Base-by-base conservation (phyloP, 2,113 vertebrate species). In the Vidua macroura region DNA sequence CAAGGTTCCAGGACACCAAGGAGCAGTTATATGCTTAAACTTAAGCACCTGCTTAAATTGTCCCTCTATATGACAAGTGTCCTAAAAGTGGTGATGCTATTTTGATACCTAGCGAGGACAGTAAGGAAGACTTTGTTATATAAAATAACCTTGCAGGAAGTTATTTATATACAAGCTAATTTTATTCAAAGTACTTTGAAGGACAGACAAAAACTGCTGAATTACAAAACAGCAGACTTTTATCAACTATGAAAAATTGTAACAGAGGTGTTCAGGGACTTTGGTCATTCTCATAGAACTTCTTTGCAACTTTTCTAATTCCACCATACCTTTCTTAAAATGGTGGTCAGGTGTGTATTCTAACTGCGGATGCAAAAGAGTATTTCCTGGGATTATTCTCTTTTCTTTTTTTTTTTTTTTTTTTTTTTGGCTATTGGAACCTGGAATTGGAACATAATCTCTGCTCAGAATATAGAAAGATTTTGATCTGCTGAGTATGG, bases 81-180 rank as follows among this genome's bases (percentile, higher is more conserved):
- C 90, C 88, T 94, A 87, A 94, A 93, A 95, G 67, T n/a, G 24
- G 20, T 53, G 53, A 48, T 95, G 53, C 46, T 95, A 93, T 94
- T 96, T 94, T 91, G 41, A 76, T 93, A 87, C 18, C 9, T 67
- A 44, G 35, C 66, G 37, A 95, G 58, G 53, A 85, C n/a, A 62
- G 37, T 46, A 79, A 85, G 37, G 24, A 89, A 72, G 49, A 64
- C 6, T 82, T 85, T 0, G 10, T 87, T 87, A 69, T 21, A 64
- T 49, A 83, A 89, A 93, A 91, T 85, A 84, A 93, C 81, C 82
- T 94, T 93, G 78, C 20, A 82, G 15, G 6, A 91, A 79, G 84
- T 91, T 96, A 96, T 94, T 92, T 91, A 94, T 92, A 79, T 64
- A 85, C 49, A 68, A 87, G 43, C 1, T 95, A 84, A 91, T 95